Conservation (phyloP, 92 coral and sea anemone genomes). For the Epizoanthus scotinus region DNA sequence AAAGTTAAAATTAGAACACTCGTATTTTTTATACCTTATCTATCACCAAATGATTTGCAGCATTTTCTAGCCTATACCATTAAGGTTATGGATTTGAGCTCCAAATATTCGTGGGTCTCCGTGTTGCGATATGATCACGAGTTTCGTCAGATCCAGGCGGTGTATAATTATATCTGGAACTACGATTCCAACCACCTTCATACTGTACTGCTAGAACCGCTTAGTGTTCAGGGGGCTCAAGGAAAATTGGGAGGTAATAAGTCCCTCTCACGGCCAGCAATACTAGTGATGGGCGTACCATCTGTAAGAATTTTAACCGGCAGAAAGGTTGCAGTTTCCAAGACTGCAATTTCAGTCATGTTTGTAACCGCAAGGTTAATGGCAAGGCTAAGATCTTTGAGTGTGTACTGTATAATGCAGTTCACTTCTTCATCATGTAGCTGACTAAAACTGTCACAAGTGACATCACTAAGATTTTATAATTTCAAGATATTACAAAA, state of each 20-base stretch:
- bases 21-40: too few relatives aligned
- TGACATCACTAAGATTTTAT: too few relatives aligned
- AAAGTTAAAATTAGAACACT: neutral
- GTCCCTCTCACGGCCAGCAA: neutral
- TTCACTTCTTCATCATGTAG: too few relatives aligned
- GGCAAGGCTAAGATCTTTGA: too few relatives aligned
- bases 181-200: conserved; percentile 57
- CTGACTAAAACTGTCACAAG: too few relatives aligned
- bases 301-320: conserved; percentile 6
- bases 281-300: conserved; percentile 14
- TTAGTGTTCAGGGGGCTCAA: neutral
- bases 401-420: too few relatives aligned
- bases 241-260: neutral
- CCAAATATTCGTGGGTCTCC: conserved; percentile 45
- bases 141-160: conserved; percentile 52
- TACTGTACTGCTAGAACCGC: conserved; percentile 44
- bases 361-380: conserved; percentile 5
- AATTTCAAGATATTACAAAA: too few relatives aligned
- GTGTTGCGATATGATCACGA: conserved; percentile 45
- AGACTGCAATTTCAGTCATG: conserved; percentile 4
- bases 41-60: neutral
- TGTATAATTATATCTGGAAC: conserved; percentile 48
- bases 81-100: conserved; percentile 53
- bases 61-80: conserved; percentile 49
- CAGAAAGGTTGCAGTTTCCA: conserved; percentile 4